Evolutionary conservation across 2,797 vertebrate species (phyloP).

Genomic region (Anabacerthia variegaticeps): DNA sequence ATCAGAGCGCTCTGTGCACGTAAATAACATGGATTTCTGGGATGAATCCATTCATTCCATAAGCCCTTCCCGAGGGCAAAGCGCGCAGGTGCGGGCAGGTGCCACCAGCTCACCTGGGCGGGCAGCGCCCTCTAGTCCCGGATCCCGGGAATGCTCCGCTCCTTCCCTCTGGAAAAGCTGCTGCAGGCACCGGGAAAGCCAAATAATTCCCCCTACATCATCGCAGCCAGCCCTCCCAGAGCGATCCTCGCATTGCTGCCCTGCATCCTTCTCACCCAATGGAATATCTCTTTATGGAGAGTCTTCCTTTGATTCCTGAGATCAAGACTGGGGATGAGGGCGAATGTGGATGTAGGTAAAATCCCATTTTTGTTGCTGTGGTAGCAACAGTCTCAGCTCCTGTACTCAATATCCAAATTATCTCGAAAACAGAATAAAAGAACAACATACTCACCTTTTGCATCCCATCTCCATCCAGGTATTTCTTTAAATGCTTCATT

Average conservation of each 20-base stretch:
- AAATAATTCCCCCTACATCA: background rate
- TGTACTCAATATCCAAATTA: background rate
- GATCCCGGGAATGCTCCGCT: background rate
- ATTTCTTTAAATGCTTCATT: background rate
- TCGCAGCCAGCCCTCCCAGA: background rate
- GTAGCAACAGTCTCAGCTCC: background rate
- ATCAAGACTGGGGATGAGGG: background rate
- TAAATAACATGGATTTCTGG: background rate
- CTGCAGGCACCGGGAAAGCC: background rate
- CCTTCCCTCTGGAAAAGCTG: background rate
- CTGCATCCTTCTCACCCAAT: background rate
- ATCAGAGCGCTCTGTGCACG: background rate
- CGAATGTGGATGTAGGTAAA: accelerated
- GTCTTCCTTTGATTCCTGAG: background rate
- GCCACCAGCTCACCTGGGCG: background rate
- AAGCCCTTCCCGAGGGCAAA: background rate
- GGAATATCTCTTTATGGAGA: background rate
- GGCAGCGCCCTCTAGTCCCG: constrained; percentile 44
- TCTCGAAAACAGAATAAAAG: background rate
- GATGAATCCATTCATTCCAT: background rate
- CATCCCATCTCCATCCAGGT: background rate
- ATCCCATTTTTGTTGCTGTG: background rate
- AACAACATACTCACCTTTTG: background rate
- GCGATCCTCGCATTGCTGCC: background rate
- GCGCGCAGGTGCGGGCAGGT: background rate